These are phyloP conservation scores for Tragulus kanchil DNA, from an alignment of 2,113 vertebrate species.

Conservation along the genomic window DNA sequence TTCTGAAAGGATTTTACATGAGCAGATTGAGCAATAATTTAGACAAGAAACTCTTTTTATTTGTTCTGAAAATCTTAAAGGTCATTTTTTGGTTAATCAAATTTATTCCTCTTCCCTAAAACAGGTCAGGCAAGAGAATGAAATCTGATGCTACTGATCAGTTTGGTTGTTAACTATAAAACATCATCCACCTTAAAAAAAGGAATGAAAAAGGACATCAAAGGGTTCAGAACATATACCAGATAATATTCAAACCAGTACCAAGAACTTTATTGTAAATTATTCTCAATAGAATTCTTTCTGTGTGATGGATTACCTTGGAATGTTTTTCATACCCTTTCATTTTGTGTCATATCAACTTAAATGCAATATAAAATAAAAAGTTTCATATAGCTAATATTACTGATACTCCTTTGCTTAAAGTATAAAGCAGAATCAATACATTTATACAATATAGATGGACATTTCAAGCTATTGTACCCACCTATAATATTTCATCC, in stretches of 20 bases:
- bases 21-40: neutral
- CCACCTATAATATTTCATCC: neutral
- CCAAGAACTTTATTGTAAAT: conserved; percentile 45
- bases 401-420: neutral
- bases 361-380: neutral
- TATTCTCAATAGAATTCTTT: conserved; percentile 40
- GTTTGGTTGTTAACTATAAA: conserved; percentile 16
- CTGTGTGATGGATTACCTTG: neutral
- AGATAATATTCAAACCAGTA: neutral
- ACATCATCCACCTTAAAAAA: neutral
- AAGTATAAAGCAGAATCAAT: neutral
- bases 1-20: neutral
- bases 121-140: neutral
- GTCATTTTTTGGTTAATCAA: neutral
- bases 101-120: conserved; percentile 10
- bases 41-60: neutral
- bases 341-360: neutral
- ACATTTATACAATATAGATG: neutral
- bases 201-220: neutral
- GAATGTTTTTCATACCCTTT: neutral
- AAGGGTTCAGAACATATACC: neutral
- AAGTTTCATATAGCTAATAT: neutral
- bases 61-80: conserved; percentile 1
- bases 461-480: neutral
- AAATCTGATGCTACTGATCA: neutral